Percentiles rank a stretch among this genome's conserved stretches.
Conservation (phyloP, 2,888 invertebrate genomes). For the Automeris io region DNA sequence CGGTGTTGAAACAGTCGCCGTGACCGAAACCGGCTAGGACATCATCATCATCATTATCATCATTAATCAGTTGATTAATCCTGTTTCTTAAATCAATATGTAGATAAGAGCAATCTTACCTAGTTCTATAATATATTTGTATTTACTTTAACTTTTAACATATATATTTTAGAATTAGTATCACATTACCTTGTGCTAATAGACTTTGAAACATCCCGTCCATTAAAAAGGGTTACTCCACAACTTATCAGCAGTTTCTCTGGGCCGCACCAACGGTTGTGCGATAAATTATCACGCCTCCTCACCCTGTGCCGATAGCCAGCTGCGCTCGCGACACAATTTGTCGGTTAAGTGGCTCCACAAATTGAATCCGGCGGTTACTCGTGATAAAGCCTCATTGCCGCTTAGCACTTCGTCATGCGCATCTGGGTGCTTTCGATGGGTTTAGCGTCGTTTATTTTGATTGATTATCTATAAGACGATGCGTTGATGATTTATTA, state of each 20-base stretch:
- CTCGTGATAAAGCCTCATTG: constrained; percentile 47
- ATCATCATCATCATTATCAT: no score
- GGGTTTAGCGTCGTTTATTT: neutral
- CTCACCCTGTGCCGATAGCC: constrained; percentile 37
- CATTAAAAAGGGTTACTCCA: neutral
- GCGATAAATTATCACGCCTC: constrained; percentile 15
- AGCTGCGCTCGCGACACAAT: constrained; percentile 66
- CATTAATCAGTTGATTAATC: no score
- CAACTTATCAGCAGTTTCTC: constrained; percentile 6
- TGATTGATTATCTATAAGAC: neutral
- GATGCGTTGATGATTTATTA: neutral
- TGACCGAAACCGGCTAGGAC: no score
- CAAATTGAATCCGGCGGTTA: constrained; percentile 63
- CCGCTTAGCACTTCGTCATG: constrained; percentile 32
- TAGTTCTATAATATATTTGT: no score
- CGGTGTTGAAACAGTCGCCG: no score
- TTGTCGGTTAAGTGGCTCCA: constrained; percentile 69
- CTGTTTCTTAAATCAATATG: no score
- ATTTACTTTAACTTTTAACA: no score
- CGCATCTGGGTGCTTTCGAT: constrained; percentile 1
- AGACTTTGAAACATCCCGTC: neutral
- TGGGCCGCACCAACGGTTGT: constrained; percentile 6
- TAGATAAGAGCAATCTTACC: no score
- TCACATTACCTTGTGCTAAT: neutral
- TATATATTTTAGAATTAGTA: no score